phyloP scores from a whole-genome alignment of 1,140 invertebrate genomes.

The Asbolus verrucosus region DNA sequence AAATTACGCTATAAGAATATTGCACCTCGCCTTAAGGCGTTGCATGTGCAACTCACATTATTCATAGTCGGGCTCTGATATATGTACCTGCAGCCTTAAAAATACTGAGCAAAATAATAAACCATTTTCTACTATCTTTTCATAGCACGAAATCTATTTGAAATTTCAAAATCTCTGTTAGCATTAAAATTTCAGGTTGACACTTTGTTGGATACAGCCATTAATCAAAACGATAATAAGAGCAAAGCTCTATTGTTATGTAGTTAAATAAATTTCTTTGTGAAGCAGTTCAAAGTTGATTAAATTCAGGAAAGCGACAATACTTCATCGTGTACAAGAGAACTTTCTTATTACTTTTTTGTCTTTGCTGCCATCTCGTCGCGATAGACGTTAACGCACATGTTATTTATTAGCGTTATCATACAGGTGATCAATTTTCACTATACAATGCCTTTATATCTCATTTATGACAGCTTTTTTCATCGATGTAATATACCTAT shows the following conservation, averaged over 20 bases:
- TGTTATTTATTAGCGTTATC: too few relatives aligned
- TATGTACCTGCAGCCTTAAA: constrained; percentile 54
- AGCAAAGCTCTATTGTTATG: background rate
- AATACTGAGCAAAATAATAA: constrained; percentile 57
- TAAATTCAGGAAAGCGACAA: constrained; percentile 18
- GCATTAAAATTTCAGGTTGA: too few relatives aligned
- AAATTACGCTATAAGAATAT: constrained; percentile 56
- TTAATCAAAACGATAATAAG: constrained; percentile 35
- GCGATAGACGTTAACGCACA: too few relatives aligned
- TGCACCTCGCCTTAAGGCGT: constrained; percentile 54
- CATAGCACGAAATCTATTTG: constrained; percentile 52
- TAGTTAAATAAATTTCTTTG: constrained; percentile 18
- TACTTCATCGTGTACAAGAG: too few relatives aligned
- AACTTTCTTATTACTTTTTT: too few relatives aligned
- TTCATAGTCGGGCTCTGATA: constrained; percentile 52
- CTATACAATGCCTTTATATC: too few relatives aligned
- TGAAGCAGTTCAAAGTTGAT: constrained; percentile 1
- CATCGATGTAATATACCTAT: too few relatives aligned
- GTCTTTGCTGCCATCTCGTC: too few relatives aligned
- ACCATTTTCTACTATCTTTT: constrained; percentile 52
- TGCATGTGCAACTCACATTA: constrained; percentile 56
- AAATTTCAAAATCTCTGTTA: constrained; percentile 44
- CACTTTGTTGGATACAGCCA: constrained; percentile 37
- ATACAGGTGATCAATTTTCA: too few relatives aligned
- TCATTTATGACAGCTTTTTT: too few relatives aligned